These are phyloP conservation scores for Acridotheres tristis DNA, from an alignment of 2,797 vertebrate species.

Conservation along the genomic window DNA sequence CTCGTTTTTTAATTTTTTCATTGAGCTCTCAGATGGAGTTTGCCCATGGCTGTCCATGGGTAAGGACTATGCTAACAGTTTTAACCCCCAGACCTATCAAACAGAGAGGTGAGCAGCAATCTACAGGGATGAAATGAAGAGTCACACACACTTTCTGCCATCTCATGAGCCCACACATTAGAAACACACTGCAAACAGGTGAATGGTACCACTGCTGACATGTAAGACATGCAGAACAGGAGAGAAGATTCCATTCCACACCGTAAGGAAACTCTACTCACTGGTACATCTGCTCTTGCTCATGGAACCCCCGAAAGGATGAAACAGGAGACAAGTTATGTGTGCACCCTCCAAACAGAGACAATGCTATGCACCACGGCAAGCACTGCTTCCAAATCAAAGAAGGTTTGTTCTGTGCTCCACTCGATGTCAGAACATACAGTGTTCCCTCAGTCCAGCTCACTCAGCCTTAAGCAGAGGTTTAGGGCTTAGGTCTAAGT, in stretches of 20 bases:
- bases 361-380: neutral
- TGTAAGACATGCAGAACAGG: neutral
- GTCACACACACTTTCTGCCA: neutral
- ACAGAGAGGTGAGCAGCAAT: neutral
- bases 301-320: rapidly evolving
- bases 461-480: neutral
- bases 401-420: neutral
- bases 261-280: neutral
- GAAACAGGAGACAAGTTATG: neutral
- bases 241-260: rapidly evolving
- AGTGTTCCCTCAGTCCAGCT: neutral
- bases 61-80: neutral
- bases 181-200: neutral
- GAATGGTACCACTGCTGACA: neutral
- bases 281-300: neutral
- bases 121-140: neutral
- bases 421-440: neutral
- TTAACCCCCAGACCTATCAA: neutral
- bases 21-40: neutral
- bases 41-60: neutral
- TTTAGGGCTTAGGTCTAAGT: neutral
- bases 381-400: neutral
- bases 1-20: neutral
- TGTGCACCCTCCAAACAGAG: neutral
- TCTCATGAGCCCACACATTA: neutral